Evolutionary conservation across 1,140 invertebrate species (phyloP).

Genomic region (Radopholus similis): DNA sequence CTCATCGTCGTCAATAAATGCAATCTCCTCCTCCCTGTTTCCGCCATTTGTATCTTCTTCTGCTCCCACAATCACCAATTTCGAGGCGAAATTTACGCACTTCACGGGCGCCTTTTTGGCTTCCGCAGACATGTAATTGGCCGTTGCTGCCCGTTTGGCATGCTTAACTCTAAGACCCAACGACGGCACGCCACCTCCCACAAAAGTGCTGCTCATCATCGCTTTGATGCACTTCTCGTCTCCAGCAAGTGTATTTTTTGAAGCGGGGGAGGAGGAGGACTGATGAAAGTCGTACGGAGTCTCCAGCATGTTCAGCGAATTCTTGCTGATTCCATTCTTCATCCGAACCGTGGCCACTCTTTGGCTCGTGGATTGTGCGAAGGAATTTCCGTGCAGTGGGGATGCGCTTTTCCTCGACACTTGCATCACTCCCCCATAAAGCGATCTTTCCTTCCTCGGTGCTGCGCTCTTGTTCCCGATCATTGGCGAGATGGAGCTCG

Average conservation of each 20-base stretch:
- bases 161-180: not conserved
- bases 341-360: not conserved
- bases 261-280: not conserved
- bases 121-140: not conserved
- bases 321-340: not conserved
- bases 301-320: conserved; percentile 6
- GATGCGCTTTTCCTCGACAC: not conserved
- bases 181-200: not conserved
- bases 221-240: not conserved
- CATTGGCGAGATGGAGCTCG: conserved; percentile 12
- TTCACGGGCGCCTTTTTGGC: not conserved
- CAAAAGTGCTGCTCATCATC: not conserved
- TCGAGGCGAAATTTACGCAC: conserved; percentile 5
- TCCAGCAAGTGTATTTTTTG: not conserved
- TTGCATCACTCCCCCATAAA: too few species aligned
- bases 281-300: not conserved
- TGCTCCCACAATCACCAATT: not conserved
- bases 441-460: not conserved
- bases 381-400: not conserved
- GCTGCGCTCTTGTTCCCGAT: not conserved
- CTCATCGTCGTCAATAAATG: not conserved
- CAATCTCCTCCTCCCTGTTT: not conserved
- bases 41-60: not conserved
- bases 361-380: not conserved
- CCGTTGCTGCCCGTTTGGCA: not conserved